A percentile compares a stretch with the other conserved stretches of the same genome.
phyloP scores from a whole-genome alignment of 2,113 vertebrate species.

The Lepus timidus region DNA sequence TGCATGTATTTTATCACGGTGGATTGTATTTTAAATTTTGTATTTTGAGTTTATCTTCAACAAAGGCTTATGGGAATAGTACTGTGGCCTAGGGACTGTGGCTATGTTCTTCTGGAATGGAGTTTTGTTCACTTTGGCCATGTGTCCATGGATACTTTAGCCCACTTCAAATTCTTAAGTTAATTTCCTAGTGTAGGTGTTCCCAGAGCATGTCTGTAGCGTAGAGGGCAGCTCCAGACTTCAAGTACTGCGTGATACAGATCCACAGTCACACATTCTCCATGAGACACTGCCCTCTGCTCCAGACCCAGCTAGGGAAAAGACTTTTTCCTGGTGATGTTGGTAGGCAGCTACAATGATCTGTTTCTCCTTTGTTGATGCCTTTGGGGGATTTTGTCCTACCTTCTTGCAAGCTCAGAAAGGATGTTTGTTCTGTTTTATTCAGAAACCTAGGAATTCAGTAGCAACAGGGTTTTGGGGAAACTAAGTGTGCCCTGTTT shows the following conservation, averaged over 20 bases:
- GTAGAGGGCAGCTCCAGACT: neutral
- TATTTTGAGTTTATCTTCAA: conserved; percentile 17
- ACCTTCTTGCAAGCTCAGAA: conserved; percentile 41
- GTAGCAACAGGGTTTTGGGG: neutral
- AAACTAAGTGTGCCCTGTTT: conserved; percentile 17
- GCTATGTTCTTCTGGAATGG: neutral
- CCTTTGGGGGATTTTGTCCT: neutral
- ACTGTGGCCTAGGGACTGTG: neutral
- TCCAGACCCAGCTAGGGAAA: neutral
- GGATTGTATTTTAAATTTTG: conserved; percentile 22
- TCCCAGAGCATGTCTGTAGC: neutral
- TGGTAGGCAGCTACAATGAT: conserved; percentile 15
- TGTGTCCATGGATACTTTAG: conserved; percentile 27
- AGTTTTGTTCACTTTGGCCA: conserved; percentile 44
- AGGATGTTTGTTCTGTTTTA: conserved; percentile 34
- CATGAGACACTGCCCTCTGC: neutral
- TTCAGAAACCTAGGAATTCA: conserved; percentile 30
- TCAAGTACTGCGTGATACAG: neutral
- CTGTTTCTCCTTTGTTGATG: neutral
- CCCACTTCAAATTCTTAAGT: conserved; percentile 33
- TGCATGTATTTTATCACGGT: neutral
- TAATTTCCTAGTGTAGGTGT: neutral
- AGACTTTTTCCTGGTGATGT: neutral
- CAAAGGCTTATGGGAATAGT: neutral
- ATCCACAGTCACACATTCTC: neutral